phyloP scores from a whole-genome alignment of 1,140 invertebrate genomes.

The Trissolcus basalis region DNA sequence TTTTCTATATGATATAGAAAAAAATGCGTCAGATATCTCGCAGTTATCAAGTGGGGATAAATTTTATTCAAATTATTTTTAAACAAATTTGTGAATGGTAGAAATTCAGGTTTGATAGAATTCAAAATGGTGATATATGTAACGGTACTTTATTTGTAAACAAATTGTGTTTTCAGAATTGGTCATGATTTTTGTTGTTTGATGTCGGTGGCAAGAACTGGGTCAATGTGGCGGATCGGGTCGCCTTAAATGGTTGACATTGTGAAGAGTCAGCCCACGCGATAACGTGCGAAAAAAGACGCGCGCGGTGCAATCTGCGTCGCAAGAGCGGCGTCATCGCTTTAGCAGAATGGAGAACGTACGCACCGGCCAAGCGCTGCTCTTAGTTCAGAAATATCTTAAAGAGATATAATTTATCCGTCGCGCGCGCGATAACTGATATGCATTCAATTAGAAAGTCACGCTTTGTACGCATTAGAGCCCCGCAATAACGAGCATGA shows the following conservation, averaged over 20 bases:
- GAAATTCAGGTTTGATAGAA: too few relatives aligned
- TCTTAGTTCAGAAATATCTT: constrained; percentile 50
- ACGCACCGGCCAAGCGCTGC: constrained; percentile 22
- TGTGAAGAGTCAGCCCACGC: constrained; percentile 51
- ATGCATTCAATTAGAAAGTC: constrained; percentile 59
- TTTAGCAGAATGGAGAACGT: constrained; percentile 45
- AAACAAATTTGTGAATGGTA: too few relatives aligned
- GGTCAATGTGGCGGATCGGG: constrained; percentile 51
- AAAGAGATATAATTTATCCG: constrained; percentile 48
- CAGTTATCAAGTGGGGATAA: too few relatives aligned
- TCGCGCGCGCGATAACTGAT: constrained; percentile 51
- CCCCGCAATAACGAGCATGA: constrained; percentile 13
- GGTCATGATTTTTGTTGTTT: not conserved
- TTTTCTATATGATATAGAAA: too few relatives aligned
- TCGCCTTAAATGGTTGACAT: constrained; percentile 59
- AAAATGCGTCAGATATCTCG: too few relatives aligned
- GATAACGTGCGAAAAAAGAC: constrained; percentile 24
- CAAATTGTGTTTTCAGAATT: too few relatives aligned
- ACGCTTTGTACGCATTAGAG: constrained; percentile 53
- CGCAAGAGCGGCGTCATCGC: constrained; percentile 44
- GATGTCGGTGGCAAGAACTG: constrained; percentile 35
- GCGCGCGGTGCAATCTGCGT: constrained; percentile 1
- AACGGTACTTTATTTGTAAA: too few relatives aligned
- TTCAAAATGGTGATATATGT: too few relatives aligned
- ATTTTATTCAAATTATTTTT: too few relatives aligned